Evolutionary conservation across 2,888 invertebrate genomes (phyloP).

Genomic region (Melieria picta): DNA sequence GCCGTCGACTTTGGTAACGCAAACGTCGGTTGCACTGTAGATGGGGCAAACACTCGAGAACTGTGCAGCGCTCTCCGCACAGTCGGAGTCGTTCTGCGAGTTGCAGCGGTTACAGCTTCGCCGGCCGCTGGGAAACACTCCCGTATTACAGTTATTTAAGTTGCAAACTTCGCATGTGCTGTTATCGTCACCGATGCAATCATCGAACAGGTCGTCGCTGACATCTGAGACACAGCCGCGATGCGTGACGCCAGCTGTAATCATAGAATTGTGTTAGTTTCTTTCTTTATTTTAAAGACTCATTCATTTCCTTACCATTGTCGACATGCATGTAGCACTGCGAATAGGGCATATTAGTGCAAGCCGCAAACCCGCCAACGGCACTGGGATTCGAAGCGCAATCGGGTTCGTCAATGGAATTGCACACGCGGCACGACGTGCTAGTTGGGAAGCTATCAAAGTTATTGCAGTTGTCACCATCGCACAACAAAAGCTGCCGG

Average conservation of each 20-base stretch:
- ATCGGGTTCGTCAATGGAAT: constrained; percentile 42
- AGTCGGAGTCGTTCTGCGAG: constrained; percentile 47
- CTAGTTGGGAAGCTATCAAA: constrained; percentile 42
- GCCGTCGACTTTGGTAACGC: constrained; percentile 50
- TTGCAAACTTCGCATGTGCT: constrained; percentile 48
- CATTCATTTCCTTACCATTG: constrained; percentile 42
- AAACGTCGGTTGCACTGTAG: constrained; percentile 49
- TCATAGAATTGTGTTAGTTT: background rate
- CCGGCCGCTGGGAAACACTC: constrained; percentile 53
- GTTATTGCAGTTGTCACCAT: constrained; percentile 52
- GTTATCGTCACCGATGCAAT: constrained; percentile 47
- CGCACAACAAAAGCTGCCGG: constrained; percentile 53
- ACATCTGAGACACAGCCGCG: constrained; percentile 55
- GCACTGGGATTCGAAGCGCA: constrained; percentile 45
- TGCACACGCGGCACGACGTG: constrained; percentile 48
- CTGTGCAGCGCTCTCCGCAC: constrained; percentile 45
- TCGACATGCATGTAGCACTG: constrained; percentile 48
- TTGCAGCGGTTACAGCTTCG: constrained; percentile 55
- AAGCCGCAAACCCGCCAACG: background rate
- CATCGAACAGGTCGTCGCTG: constrained; percentile 45
- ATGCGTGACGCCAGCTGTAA: constrained; percentile 49
- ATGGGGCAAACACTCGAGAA: constrained; percentile 47
- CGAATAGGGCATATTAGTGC: constrained; percentile 48
- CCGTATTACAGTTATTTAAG: constrained; percentile 48
- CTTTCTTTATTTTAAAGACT: background rate